A percentile compares a stretch with the other conserved stretches of the same genome.
Evolutionary conservation across 2,888 invertebrate species (phyloP).

Genomic region (Pheosia gnoma): DNA sequence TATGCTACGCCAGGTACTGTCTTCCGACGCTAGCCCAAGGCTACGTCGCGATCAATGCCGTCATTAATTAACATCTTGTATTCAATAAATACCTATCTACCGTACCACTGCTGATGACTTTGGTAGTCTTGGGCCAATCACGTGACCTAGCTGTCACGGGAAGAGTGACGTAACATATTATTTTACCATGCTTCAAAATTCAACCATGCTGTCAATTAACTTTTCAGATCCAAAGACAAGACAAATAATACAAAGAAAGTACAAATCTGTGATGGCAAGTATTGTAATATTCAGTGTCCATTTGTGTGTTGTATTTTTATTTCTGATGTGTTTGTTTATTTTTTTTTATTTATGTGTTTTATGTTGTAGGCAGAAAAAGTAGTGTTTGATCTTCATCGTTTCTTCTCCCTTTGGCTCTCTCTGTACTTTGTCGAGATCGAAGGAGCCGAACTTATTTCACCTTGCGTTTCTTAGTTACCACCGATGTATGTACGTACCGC

Average conservation of each 20-base stretch:
- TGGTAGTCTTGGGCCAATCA: too few relatives aligned
- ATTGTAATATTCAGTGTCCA: not conserved
- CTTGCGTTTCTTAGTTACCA: conserved; percentile 70
- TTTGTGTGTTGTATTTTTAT: conserved; percentile 44
- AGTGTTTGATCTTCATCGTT: conserved; percentile 90
- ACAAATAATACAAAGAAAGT: conserved; percentile 97
- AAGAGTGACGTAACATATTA: too few relatives aligned
- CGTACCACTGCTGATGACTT: too few relatives aligned
- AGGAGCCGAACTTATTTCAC: conserved; percentile 67
- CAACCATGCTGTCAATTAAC: not conserved
- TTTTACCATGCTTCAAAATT: too few relatives aligned
- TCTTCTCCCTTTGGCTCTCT: conserved; percentile 89
- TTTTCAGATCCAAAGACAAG: conserved; percentile 98
- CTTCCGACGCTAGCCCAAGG: too few relatives aligned
- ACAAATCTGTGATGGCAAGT: conserved; percentile 99
- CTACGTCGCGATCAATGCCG: too few relatives aligned
- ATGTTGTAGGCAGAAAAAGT: conserved; percentile 90
- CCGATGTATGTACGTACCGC: conserved; percentile 72
- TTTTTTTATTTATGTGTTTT: conserved; percentile 49
- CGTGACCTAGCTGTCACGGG: too few relatives aligned
- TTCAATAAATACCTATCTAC: too few relatives aligned
- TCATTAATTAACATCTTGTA: too few relatives aligned
- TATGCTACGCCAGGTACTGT: too few relatives aligned
- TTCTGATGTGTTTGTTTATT: conserved; percentile 50
- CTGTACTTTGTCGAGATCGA: conserved; percentile 73